Conservation (phyloP, 2,888 invertebrate species). For the Orthosia cruda region DNA sequence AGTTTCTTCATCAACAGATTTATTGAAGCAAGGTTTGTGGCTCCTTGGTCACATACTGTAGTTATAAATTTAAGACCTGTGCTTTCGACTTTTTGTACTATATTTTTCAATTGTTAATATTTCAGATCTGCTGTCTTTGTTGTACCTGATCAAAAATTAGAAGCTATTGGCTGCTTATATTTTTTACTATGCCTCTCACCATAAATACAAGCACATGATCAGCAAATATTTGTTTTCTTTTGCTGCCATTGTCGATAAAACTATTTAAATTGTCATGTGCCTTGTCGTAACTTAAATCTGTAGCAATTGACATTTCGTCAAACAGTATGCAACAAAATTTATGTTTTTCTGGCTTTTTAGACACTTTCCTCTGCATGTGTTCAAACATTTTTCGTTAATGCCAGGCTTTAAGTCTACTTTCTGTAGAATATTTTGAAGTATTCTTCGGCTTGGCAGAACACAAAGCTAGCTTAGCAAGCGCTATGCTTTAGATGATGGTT, state of each 20-base stretch:
- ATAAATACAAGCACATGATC: conserved; percentile 17
- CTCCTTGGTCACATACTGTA: no score
- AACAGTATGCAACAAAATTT: background rate
- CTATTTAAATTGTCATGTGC: background rate
- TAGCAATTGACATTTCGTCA: conserved; percentile 4
- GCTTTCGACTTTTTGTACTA: no score
- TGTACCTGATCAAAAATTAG: conserved; percentile 1
- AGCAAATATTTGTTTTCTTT: background rate
- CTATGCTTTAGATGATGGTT: background rate
- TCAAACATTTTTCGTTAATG: background rate
- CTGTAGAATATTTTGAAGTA: background rate
- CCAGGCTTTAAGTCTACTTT: background rate
- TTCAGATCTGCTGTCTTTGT: no score
- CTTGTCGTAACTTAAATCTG: background rate
- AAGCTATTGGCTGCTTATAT: conserved; percentile 37
- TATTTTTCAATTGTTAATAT: no score
- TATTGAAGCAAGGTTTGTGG: no score
- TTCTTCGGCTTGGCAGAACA: conserved; percentile 1
- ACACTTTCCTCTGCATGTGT: background rate
- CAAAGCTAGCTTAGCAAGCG: background rate
- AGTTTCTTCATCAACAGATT: no score
- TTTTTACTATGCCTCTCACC: conserved; percentile 22
- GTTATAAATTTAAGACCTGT: no score
- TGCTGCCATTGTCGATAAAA: background rate
- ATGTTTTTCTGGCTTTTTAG: background rate